Percentiles rank a stretch among this genome's conserved stretches.
These are phyloP conservation scores for Sarcophaga variegata DNA, from an alignment of 2,888 invertebrate genomes.

Conservation along the genomic window DNA sequence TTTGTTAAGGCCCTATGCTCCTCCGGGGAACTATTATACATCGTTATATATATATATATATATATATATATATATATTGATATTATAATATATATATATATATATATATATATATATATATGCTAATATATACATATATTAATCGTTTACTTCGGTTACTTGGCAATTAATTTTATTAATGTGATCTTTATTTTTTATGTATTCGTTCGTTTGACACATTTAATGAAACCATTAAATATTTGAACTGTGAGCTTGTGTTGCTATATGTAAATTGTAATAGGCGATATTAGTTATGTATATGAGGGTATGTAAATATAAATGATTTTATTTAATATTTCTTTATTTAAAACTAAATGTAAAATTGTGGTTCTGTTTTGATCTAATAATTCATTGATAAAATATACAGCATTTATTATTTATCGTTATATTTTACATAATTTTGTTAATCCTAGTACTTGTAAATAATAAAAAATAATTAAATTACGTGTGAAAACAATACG, in stretches of 20 bases:
- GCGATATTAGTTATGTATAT: slow-evolving; percentile 25
- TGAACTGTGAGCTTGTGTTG: too few relatives aligned
- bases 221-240: too few relatives aligned
- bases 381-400: slow-evolving; percentile 55
- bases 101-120: too few relatives aligned
- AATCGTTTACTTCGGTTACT: background rate
- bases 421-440: slow-evolving; percentile 40
- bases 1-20: slow-evolving; percentile 7
- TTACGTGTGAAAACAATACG: slow-evolving; percentile 41
- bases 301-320: slow-evolving; percentile 64
- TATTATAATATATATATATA: background rate
- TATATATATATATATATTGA: background rate
- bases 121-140: background rate
- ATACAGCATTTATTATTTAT: slow-evolving; percentile 60
- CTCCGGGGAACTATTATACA: too few relatives aligned
- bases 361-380: slow-evolving; percentile 54
- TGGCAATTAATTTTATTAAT: too few relatives aligned
- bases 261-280: slow-evolving; percentile 57
- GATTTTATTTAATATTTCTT: slow-evolving; percentile 47
- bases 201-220: too few relatives aligned
- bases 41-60: too few relatives aligned
- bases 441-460: slow-evolving; percentile 13
- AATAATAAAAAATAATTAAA: slow-evolving; percentile 34
- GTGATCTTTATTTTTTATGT: too few relatives aligned
- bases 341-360: slow-evolving; percentile 65